A percentile compares a stretch with the other conserved stretches of the same genome.
Evolutionary conservation across 1,140 invertebrate genomes (phyloP).

Genomic region (Drosophila burlai): DNA sequence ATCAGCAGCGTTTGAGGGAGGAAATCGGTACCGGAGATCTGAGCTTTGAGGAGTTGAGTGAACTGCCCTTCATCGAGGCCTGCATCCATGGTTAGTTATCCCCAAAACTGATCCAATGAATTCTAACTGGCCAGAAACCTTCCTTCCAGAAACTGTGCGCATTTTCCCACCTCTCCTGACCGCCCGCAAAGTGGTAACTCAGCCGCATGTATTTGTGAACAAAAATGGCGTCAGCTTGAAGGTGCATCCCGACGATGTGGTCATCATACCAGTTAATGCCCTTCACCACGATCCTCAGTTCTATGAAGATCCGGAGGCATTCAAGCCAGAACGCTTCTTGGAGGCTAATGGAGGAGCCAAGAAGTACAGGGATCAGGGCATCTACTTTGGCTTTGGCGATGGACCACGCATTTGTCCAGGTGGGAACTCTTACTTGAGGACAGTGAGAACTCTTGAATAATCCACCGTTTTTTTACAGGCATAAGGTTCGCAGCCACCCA

Average conservation of each 20-base stretch:
- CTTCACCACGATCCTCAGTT: constrained; percentile 88
- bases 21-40: constrained; percentile 68
- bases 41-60: constrained; percentile 55
- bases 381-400: constrained; percentile 87
- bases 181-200: constrained; percentile 48
- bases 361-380: constrained; percentile 79
- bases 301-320: constrained; percentile 88
- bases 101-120: too few relatives aligned
- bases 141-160: constrained; percentile 48
- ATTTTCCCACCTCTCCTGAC: constrained; percentile 51
- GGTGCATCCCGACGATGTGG: constrained; percentile 85
- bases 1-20: constrained; percentile 32
- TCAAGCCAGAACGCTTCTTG: constrained; percentile 89
- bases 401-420: constrained; percentile 89
- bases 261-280: constrained; percentile 86
- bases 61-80: constrained; percentile 63
- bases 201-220: constrained; percentile 49
- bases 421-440: constrained; percentile 20
- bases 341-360: constrained; percentile 70
- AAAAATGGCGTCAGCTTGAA: constrained; percentile 44
- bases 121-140: not conserved
- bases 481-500: constrained; percentile 69
- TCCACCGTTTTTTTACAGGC: constrained; percentile 21
- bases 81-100: constrained; percentile 55
- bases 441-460: not conserved